These are phyloP conservation scores for Chrysolina oricalcia DNA, from an alignment of 2,888 invertebrate species.

Conservation along the genomic window DNA sequence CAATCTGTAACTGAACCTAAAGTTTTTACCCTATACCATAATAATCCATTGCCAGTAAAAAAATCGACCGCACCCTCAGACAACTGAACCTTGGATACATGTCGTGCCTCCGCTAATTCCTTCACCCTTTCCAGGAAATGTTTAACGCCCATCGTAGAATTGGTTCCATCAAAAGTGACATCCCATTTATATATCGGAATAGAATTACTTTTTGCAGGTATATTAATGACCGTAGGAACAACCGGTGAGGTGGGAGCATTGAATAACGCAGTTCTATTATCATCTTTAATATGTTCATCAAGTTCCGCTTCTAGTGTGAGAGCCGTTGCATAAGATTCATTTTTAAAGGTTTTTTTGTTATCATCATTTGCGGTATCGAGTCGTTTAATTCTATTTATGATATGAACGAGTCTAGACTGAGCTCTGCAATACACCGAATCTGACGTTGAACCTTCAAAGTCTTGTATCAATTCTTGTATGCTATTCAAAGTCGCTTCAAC, in stretches of 20 bases:
- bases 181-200: slow-evolving; percentile 5
- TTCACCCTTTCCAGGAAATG: slow-evolving; percentile 20
- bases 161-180: slow-evolving; percentile 2
- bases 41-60: too few relatives aligned
- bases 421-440: slow-evolving; percentile 6
- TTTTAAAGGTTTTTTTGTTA: slow-evolving; percentile 14
- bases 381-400: slow-evolving; percentile 1
- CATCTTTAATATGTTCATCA: too few relatives aligned
- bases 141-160: slow-evolving; percentile 1
- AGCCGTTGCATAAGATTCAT: slow-evolving; percentile 22
- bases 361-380: neutral
- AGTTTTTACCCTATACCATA: neutral
- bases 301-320: slow-evolving; percentile 16
- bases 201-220: neutral
- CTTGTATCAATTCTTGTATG: neutral
- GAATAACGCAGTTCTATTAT: too few relatives aligned
- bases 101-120: slow-evolving; percentile 11
- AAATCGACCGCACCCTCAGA: slow-evolving; percentile 5
- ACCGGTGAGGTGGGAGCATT: neutral
- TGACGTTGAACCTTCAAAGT: slow-evolving; percentile 26
- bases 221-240: neutral
- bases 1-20: slow-evolving; percentile 8
- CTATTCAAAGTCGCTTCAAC: slow-evolving; percentile 17
- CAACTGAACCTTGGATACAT: neutral
- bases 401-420: too few relatives aligned